Base-by-base conservation (phyloP, 2,797 vertebrate species). In the Alauda arvensis region DNA sequence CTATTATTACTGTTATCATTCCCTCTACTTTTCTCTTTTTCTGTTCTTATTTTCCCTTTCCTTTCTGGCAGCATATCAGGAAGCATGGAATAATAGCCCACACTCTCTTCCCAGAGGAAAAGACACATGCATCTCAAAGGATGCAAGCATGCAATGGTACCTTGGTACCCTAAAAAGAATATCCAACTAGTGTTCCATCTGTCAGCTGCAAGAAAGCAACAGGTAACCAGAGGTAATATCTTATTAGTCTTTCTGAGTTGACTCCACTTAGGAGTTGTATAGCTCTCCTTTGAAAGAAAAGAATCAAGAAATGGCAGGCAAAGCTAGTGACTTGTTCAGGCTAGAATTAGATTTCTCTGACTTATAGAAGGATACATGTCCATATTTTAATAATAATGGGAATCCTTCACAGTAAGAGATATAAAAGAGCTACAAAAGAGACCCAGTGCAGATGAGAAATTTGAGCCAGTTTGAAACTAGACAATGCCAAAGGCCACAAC, bases 181-280 rank as follows among this genome's bases (percentile, higher is more conserved):
- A 94, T 86, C 91, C 90, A 90, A 87, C 87, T 76, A 70, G 69
- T 90, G 72, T 70, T 85, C 88, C 69, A 93, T 86, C 90, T 89
- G 89, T 90, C 85, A 91, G 84, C 84, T 81, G 86, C 70, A 91
- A 82, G 77, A 71, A 85, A 93, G 85, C 94, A 96, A 95, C 88
- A 94, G 85, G 91, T 93, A 93, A 71, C 71, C 81, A 92, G 71
- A 94, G 83, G 70, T 48, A 79, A 52, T 51, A 59, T 87, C 93
- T 94, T 89, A 75, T 77, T 83, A 71, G 25, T 90, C 61, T 49
- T 25, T 75, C 14, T 31, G 49, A 55, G 42, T 33, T 77, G 34
- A 25, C 15, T 83, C 74, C 42, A 46, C 31, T 55, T n/a, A 74
- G 37, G 45, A 69, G 33, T 5, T 78, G 16, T 7, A 21, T 34